Conservation (phyloP, 2,888 invertebrate species). For the Neoaliturus tenellus region DNA sequence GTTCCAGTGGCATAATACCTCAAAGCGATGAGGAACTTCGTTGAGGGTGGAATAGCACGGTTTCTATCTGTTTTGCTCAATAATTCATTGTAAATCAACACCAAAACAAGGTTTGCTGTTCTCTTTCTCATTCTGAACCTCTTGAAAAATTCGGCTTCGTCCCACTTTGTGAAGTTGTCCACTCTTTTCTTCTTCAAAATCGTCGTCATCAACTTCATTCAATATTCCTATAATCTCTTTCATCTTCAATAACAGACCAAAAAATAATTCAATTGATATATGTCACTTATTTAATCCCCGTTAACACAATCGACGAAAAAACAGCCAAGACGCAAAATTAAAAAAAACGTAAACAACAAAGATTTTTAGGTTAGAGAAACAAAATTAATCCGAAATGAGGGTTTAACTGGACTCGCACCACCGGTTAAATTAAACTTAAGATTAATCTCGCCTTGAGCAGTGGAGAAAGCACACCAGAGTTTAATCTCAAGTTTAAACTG, state of each 20-base stretch:
- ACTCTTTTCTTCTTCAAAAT: background rate
- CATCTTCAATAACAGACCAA: background rate
- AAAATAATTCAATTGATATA: background rate
- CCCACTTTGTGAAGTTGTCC: background rate
- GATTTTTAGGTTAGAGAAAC: background rate
- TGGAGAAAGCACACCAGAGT: background rate
- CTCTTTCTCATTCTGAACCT: background rate
- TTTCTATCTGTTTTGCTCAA: background rate
- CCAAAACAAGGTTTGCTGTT: background rate
- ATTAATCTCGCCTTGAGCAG: background rate
- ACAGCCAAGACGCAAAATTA: background rate
- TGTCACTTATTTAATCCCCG: too few relatives aligned
- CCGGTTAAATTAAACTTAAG: background rate
- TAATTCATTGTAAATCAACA: background rate
- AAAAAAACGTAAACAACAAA: background rate
- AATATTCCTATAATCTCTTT: background rate
- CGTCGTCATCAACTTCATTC: background rate
- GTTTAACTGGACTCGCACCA: background rate
- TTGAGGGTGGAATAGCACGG: background rate
- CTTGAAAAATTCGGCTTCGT: background rate
- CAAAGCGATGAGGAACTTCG: background rate
- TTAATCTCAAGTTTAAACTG: background rate
- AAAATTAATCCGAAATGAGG: background rate
- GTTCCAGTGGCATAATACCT: slow-evolving; percentile 32
- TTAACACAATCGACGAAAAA: too few relatives aligned